Conservation (phyloP, 2,888 invertebrate genomes). For the Chirona hameri region DNA sequence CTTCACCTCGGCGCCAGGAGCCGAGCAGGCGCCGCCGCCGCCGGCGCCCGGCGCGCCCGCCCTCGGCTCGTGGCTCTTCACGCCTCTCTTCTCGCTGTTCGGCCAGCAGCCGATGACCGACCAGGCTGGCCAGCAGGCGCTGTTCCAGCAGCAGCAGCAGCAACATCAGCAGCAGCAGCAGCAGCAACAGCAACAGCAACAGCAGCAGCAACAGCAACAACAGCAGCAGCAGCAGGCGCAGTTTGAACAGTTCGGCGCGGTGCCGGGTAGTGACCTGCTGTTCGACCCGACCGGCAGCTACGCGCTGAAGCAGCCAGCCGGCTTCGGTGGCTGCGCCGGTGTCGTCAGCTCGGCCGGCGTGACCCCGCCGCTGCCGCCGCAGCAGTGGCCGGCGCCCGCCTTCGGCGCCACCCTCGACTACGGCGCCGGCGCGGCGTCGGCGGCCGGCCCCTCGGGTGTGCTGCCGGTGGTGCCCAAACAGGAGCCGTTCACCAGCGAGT, state of each 20-base stretch:
- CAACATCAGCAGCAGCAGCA: constrained; percentile 43
- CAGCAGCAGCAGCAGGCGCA: constrained; percentile 48
- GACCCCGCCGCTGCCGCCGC: constrained; percentile 49
- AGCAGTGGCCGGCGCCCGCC: constrained; percentile 47
- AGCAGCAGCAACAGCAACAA: constrained; percentile 47
- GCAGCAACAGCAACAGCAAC: constrained; percentile 45
- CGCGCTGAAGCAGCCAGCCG: background rate
- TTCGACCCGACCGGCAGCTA: constrained; percentile 1
- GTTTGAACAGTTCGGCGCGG: constrained; percentile 43
- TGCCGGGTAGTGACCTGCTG: constrained; percentile 45
- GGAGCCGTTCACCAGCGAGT: constrained; percentile 39
- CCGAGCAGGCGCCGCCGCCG: constrained; percentile 47
- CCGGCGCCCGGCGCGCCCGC: constrained; percentile 55
- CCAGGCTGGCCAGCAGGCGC: constrained; percentile 31
- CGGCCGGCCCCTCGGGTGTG: constrained; percentile 39
- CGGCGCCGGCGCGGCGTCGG: constrained; percentile 43
- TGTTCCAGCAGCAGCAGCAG: constrained; percentile 36
- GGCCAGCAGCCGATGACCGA: constrained; percentile 38
- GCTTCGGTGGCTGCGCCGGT: background rate
- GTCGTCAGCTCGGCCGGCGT: constrained; percentile 52
- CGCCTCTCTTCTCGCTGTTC: constrained; percentile 62
- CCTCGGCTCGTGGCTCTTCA: constrained; percentile 69
- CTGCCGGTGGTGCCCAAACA: constrained; percentile 38
- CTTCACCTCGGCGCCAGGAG: constrained; percentile 62
- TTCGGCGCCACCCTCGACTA: constrained; percentile 57